Percentiles rank a stretch among this genome's conserved stretches.
phyloP scores from a whole-genome alignment of 2,888 invertebrate genomes.

The Lithosia quadra region DNA sequence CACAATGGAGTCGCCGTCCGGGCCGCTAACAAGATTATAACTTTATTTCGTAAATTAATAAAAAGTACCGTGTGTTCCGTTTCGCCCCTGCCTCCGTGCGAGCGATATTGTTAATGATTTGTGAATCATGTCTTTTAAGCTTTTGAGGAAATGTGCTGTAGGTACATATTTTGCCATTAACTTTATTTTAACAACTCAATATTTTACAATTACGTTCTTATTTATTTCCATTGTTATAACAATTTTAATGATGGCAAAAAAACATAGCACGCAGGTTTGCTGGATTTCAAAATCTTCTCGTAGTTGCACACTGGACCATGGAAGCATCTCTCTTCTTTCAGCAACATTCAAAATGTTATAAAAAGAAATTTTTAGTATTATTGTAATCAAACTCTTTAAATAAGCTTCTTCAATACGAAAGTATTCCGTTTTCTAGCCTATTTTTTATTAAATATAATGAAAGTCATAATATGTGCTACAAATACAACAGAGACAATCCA shows the following conservation, averaged over 20 bases:
- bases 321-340: too few species aligned
- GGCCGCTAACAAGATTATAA: conserved; percentile 85
- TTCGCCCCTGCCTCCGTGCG: conserved; percentile 55
- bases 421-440: neutral
- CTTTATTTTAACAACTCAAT: neutral
- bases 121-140: conserved; percentile 44
- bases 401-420: too few species aligned
- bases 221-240: too few species aligned
- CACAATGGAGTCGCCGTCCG: conserved; percentile 77
- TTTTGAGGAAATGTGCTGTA: conserved; percentile 18
- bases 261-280: too few species aligned
- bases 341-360: too few species aligned
- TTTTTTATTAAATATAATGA: neutral
- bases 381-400: neutral
- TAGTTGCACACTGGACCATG: too few species aligned
- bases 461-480: neutral
- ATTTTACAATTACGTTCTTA: too few species aligned
- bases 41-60: conserved; percentile 86
- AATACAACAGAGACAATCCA: neutral
- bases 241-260: too few species aligned
- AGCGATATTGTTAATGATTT: conserved; percentile 58
- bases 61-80: conserved; percentile 75
- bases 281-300: too few species aligned
- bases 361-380: neutral
- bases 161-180: neutral